Base-by-base conservation (phyloP, 2,797 vertebrate genomes). In the Alectoris magna region DNA sequence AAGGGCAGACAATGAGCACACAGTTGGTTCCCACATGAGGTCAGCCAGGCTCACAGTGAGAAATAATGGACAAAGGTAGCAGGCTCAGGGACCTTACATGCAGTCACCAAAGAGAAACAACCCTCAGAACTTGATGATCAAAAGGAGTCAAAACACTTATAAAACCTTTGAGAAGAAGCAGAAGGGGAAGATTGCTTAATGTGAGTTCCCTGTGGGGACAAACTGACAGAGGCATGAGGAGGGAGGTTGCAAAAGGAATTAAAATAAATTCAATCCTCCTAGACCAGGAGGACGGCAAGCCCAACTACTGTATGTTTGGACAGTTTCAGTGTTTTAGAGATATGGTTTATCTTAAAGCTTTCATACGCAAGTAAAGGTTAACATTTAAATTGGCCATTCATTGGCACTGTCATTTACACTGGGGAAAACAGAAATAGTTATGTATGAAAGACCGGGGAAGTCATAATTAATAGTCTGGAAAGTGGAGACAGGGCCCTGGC, bases 91-190 rank as follows among this genome's bases (percentile, higher is more conserved):
- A 77, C 15, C 1, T 44, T 59, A 26, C 44, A 63, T 1, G 6
- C 34, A 87, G 53, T 79, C 86, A 88, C 86, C 84, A 93, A 79
- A 77, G 62, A 94, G 90, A 91, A 84, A 93, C 48, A 88, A 90
- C 86, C 64, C 76, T 90, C 55, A 83, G 88, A 91, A 72, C 75
- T 87, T 83, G 81, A 75, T 71, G 63, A 94, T 90, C 58, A 94
- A 71, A 88, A 83, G 78, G 38, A 80, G 53, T 66, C 26, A 12
- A 91, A 88, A 77, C 64, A 71, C 36, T 90, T 73, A 60, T 2
- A 84, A 88, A 76, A 38, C 4, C 27, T 91, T 79, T 0, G 0
- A 82, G 71, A 91, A 74, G 77, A 62, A 43, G 67, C 16, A 16
- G 66, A 44, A 84, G 18, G 11, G 56, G 48, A 74, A 88, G 43